phyloP scores from a whole-genome alignment of 2,797 vertebrate species.

The Macrochelys suwanniensis region DNA sequence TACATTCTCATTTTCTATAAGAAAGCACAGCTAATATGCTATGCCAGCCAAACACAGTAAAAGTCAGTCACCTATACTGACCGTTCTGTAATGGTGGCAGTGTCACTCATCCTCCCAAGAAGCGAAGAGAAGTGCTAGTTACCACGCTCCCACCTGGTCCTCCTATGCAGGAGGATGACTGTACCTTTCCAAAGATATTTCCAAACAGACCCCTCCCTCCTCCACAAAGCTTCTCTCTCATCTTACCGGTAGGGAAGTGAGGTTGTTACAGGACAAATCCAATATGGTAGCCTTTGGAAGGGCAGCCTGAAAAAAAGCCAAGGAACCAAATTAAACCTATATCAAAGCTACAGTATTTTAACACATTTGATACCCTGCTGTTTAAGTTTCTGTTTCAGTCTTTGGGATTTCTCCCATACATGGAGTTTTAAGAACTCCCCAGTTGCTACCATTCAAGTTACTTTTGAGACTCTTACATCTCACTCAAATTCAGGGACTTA shows the following conservation, averaged over 20 bases:
- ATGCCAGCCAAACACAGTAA: neutral
- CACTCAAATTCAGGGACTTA: neutral
- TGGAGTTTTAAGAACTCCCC: neutral
- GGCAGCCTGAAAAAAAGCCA: conserved; percentile 84
- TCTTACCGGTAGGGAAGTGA: conserved; percentile 91
- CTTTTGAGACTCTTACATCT: neutral
- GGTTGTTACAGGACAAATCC: conserved; percentile 97
- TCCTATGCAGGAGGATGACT: neutral
- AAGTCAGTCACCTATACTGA: neutral
- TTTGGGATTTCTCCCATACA: neutral
- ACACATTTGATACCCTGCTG: neutral
- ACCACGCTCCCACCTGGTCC: neutral
- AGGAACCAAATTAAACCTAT: conserved; percentile 16
- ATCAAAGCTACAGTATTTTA: neutral
- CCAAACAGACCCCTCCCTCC: neutral
- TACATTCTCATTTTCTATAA: neutral
- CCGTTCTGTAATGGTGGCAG: rapidly evolving
- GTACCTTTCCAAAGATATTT: neutral
- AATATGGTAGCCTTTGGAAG: conserved; percentile 93
- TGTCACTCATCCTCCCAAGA: neutral
- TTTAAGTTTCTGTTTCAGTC: neutral
- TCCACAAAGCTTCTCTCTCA: neutral
- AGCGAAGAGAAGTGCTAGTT: neutral
- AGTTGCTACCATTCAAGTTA: neutral
- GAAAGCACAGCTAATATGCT: neutral